Conservation (phyloP, 2,888 invertebrate genomes). For the Drosophila demipolita region DNA sequence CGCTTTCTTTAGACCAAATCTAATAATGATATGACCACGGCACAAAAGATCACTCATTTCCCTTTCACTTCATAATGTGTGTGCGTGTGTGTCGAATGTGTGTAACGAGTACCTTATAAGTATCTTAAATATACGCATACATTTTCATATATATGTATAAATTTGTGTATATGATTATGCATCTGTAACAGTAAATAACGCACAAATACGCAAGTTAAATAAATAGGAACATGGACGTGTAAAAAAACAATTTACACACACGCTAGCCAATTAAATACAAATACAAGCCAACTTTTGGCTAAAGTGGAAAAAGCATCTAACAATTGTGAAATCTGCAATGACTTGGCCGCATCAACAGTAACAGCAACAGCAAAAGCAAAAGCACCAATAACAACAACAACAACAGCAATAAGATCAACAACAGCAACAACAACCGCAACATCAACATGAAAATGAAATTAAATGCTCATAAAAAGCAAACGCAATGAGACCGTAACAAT, state of each 20-base stretch:
- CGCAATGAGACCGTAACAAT: slow-evolving; percentile 76
- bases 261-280: slow-evolving; percentile 50
- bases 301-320: slow-evolving; percentile 52
- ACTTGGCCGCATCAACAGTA: slow-evolving; percentile 27
- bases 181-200: slow-evolving; percentile 5
- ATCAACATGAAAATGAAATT: slow-evolving; percentile 70
- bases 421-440: slow-evolving; percentile 26
- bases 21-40: slow-evolving; percentile 36
- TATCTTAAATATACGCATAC: slow-evolving; percentile 3
- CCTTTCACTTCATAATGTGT: slow-evolving; percentile 45
- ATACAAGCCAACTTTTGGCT: slow-evolving; percentile 40
- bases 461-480: slow-evolving; percentile 64
- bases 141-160: not conserved
- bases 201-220: slow-evolving; percentile 20
- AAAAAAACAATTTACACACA: slow-evolving; percentile 43
- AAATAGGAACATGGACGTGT: slow-evolving; percentile 25
- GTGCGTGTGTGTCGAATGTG: slow-evolving; percentile 3
- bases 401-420: slow-evolving; percentile 5
- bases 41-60: slow-evolving; percentile 46
- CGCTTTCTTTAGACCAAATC: slow-evolving; percentile 50
- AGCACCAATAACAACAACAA: slow-evolving; percentile 10
- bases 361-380: slow-evolving; percentile 19
- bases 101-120: not conserved
- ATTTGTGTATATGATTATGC: slow-evolving; percentile 2
- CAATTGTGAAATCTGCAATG: slow-evolving; percentile 62